Conservation (phyloP, 2,113 vertebrate genomes). For the Corythaixoides concolor region DNA sequence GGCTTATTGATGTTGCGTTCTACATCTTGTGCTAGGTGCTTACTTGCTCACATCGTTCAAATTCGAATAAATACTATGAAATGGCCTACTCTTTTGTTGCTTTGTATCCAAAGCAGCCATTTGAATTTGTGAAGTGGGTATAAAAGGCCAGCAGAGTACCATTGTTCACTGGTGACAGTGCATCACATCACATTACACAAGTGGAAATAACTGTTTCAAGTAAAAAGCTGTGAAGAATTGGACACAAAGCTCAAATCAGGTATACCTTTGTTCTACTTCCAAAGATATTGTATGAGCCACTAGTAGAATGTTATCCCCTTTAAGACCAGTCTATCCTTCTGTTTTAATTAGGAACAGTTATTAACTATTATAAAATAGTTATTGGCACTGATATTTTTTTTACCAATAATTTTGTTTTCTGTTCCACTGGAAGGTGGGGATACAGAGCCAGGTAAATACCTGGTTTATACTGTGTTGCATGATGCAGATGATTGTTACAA, state of each 20-base stretch:
- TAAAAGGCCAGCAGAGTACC: background rate
- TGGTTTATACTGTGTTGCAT: background rate
- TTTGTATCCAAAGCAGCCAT: background rate
- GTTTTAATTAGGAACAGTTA: background rate
- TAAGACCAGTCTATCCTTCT: background rate
- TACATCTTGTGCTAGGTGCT: background rate
- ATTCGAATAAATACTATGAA: background rate
- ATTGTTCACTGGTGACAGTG: background rate
- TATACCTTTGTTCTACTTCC: background rate
- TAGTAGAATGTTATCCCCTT: background rate
- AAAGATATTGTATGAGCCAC: background rate
- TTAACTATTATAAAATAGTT: background rate
- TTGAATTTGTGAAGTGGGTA: background rate
- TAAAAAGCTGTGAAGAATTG: background rate
- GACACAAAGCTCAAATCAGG: background rate
- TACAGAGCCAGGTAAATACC: background rate
- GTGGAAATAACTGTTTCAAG: background rate
- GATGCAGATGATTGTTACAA: background rate
- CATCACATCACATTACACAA: too few relatives aligned
- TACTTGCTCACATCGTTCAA: accelerated
- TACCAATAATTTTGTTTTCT: background rate
- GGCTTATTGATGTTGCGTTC: background rate
- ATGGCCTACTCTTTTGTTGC: background rate
- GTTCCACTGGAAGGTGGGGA: too few relatives aligned
- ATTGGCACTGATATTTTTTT: background rate